These are phyloP conservation scores for Manis javanica DNA, from an alignment of 2,797 vertebrate species.

Conservation along the genomic window DNA sequence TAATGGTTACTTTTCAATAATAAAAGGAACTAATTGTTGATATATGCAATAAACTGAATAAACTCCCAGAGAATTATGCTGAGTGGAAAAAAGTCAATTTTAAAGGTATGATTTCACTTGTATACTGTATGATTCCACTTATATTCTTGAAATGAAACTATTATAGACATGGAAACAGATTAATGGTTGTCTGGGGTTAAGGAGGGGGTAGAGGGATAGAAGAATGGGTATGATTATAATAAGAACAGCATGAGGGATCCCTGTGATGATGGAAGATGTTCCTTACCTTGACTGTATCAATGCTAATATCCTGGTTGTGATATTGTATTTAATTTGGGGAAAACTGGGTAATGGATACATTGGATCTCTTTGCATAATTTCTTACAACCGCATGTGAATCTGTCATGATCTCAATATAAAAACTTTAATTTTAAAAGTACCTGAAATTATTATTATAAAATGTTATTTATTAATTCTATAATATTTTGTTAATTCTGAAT, in stretches of 20 bases:
- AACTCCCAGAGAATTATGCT: not conserved
- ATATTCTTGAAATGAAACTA: slow-evolving; percentile 15
- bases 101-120: not conserved
- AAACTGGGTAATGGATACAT: not conserved
- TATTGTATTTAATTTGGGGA: not conserved
- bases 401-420: not conserved
- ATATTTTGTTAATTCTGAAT: not conserved
- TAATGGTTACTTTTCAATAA: not conserved
- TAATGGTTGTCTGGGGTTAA: not conserved
- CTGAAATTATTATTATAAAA: not conserved
- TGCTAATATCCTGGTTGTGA: not conserved
- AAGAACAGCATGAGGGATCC: not conserved
- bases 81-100: not conserved
- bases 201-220: not conserved
- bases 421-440: not conserved
- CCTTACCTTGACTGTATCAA: not conserved
- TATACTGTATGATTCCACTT: not conserved
- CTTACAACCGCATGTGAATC: not conserved
- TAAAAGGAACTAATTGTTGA: not conserved
- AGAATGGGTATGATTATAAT: not conserved
- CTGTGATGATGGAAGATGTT: not conserved
- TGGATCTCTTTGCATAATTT: not conserved
- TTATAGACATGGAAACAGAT: not conserved
- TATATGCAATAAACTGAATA: not conserved
- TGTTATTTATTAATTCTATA: slow-evolving; percentile 26